Base-by-base conservation (phyloP, 2,888 invertebrate genomes). In the Helleia helle region DNA sequence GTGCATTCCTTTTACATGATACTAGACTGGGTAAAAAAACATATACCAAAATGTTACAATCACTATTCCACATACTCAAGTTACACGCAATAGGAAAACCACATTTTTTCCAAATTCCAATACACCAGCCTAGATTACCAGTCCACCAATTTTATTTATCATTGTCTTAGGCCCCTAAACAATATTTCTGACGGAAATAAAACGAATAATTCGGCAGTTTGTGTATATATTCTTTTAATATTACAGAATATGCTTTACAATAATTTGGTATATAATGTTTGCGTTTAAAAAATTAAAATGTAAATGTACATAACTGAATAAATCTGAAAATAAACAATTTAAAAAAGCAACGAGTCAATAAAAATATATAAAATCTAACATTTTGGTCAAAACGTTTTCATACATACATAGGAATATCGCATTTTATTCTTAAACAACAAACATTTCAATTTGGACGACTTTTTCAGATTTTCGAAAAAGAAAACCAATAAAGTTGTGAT, bases 241-340 rank as follows among this genome's bases (percentile, higher is more conserved):
- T 72, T 73, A 79, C 72, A 80, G 74, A 73, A 71, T 40, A 71
- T 74, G n/a, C n/a, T 70, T 66, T 34, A 34, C 22, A 34, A 34
- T 34, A 34, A 34, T 51, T 77, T 77, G 72, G 79, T 76, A 75
- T 79, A 68, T 61, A 62, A 64, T 66, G 62, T 45, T 68, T 56
- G 65, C 67, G 71, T 79, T 72, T 73, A 76, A 73, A 65, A 72
- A 72, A 81, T 79, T 75, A 81, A 80, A 80, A 75, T 77, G 77
- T 74, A 80, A 80, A 75, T 77, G 77, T 74, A 76, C 73, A 65
- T 65, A 58, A 71, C 22, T 12, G 11, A 30, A 38, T 24, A 22
- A 6, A 29, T 17, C 18, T 11, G 15, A 24, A 39, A 14, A n/a
- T 11, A 24, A 14, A 30, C 53, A 59, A 68, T 22, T 22, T 22